phyloP scores from a whole-genome alignment of 1,140 invertebrate genomes.

The Vollenhovia emeryi region DNA sequence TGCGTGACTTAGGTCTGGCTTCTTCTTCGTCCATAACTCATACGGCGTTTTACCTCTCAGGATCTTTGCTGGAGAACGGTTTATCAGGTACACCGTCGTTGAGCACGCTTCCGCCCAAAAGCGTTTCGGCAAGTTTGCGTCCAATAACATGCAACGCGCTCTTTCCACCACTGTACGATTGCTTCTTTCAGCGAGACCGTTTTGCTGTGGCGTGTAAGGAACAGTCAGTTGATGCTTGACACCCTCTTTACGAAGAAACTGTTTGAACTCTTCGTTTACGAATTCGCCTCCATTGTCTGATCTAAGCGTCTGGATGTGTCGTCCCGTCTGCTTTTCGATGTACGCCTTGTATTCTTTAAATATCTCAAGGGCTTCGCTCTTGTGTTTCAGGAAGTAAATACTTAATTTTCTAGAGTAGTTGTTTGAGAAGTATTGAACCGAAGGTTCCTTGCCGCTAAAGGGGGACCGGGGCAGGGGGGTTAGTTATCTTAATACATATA shows the following conservation, averaged over 20 bases:
- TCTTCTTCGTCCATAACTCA: conserved; percentile 80
- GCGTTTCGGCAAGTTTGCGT: neutral
- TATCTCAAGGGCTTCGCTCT: too few species aligned
- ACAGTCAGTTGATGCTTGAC: conserved; percentile 68
- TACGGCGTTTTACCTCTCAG: conserved; percentile 78
- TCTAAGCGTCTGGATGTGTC: too few species aligned
- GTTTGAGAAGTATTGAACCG: too few species aligned
- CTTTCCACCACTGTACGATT: conserved; percentile 76
- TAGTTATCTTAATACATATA: too few species aligned
- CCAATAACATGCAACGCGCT: conserved; percentile 57
- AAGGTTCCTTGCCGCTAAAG: too few species aligned
- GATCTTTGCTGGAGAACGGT: conserved; percentile 73
- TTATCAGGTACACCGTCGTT: conserved; percentile 40
- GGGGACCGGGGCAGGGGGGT: too few species aligned
- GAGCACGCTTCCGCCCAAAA: too few species aligned
- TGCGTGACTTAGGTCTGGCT: conserved; percentile 82
- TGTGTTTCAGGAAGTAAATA: too few species aligned
- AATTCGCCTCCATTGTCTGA: too few species aligned
- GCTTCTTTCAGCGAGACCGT: conserved; percentile 77
- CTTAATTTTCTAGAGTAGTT: too few species aligned
- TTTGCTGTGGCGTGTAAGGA: conserved; percentile 78
- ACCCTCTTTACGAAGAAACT: conserved; percentile 51
- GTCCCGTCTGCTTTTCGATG: too few species aligned
- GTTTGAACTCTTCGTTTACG: conserved; percentile 56
- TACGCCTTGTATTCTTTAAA: too few species aligned